Conservation (phyloP, 2,113 vertebrate genomes). For the Promerops cafer region DNA sequence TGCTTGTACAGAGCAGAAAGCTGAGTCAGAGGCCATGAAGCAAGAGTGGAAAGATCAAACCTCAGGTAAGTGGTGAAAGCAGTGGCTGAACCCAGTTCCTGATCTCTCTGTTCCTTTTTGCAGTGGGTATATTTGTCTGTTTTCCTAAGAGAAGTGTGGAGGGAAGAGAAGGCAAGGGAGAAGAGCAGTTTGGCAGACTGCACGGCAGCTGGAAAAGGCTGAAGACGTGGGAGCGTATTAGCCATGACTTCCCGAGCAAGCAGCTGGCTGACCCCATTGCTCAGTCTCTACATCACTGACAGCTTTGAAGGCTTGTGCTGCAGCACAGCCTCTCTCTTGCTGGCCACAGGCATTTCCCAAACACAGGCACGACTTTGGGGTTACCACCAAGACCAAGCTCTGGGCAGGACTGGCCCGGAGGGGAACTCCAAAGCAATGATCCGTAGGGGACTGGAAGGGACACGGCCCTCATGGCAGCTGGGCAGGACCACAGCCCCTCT, state of each 20-base stretch:
- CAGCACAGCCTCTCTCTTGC: neutral
- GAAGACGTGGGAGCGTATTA: neutral
- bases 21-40: neutral
- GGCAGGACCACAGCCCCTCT: neutral
- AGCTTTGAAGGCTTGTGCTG: neutral
- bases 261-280: neutral
- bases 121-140: neutral
- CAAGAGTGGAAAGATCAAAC: neutral
- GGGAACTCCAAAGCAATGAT: neutral
- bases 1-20: neutral
- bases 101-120: neutral
- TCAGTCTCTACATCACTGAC: neutral
- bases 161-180: neutral
- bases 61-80: neutral
- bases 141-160: neutral
- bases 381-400: neutral
- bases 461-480: rapidly evolving
- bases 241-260: neutral
- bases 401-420: rapidly evolving
- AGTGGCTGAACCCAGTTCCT: neutral
- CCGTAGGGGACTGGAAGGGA: neutral
- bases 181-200: neutral
- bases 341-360: neutral
- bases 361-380: neutral
- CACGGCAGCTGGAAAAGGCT: neutral